A percentile compares a stretch with the other conserved stretches of the same genome.
Conservation (phyloP, 1,140 invertebrate species). For the Lamellibrachia luymesi region DNA sequence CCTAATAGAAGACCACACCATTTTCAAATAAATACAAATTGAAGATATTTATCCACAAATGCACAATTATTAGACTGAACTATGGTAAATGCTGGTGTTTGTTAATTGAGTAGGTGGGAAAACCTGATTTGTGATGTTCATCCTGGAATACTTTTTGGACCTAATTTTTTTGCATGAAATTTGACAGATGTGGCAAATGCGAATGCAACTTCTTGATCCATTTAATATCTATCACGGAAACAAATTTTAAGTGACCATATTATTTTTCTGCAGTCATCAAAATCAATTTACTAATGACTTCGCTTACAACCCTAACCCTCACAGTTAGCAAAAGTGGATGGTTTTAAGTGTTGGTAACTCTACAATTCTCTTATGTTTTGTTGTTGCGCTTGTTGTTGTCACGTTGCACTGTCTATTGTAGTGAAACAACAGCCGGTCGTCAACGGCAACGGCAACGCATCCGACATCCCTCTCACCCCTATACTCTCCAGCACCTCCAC, state of each 20-base stretch:
- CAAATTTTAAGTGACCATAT: no score
- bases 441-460: neutral
- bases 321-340: neutral
- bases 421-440: neutral
- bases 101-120: no score
- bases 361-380: neutral
- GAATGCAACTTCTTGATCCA: no score
- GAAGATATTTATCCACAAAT: neutral
- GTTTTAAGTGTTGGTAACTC: neutral
- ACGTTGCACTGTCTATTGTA: neutral
- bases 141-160: neutral
- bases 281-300: neutral
- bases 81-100: no score
- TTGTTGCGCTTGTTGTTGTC: neutral
- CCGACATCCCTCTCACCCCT: neutral
- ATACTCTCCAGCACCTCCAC: constrained; percentile 15
- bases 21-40: neutral
- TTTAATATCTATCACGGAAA: no score
- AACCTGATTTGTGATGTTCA: neutral
- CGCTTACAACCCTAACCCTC: neutral
- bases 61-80: no score
- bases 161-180: neutral
- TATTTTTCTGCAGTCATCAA: no score
- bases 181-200: no score
- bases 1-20: neutral